These are phyloP conservation scores for Rhorus exstirpatorius DNA, from an alignment of 2,888 invertebrate species.

Conservation along the genomic window DNA sequence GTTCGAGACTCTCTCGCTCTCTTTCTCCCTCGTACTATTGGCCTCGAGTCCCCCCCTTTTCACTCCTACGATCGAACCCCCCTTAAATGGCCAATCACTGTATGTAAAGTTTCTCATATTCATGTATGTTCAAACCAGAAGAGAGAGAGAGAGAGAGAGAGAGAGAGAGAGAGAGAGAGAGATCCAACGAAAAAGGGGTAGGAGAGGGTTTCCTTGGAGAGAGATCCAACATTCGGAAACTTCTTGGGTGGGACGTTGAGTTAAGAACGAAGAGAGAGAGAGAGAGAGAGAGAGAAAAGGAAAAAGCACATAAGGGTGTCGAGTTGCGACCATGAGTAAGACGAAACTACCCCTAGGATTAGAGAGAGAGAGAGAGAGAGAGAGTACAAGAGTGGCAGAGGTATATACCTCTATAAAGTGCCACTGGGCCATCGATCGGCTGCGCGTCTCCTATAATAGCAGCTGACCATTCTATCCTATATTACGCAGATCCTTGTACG, in stretches of 20 bases:
- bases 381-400: conserved; percentile 12
- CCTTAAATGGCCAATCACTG: conserved; percentile 30
- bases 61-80: conserved; percentile 20
- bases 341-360: conserved; percentile 11
- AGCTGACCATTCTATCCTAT: conserved; percentile 78
- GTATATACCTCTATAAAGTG: conserved; percentile 71
- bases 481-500: conserved; percentile 73
- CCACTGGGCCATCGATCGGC: conserved; percentile 83
- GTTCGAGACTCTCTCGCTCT: not conserved
- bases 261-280: conserved; percentile 21
- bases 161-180: conserved; percentile 24
- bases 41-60: not conserved
- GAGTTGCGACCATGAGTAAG: conserved; percentile 36
- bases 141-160: conserved; percentile 6
- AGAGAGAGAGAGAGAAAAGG: conserved; percentile 27
- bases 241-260: conserved; percentile 54
- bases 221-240: conserved; percentile 33
- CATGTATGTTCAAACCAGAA: not conserved
- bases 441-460: conserved; percentile 78
- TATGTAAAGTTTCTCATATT: not conserved
- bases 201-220: not conserved
- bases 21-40: no score
- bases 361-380: conserved; percentile 32
- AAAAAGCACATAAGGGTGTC: conserved; percentile 21
- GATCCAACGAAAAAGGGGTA: conserved; percentile 8